Evolutionary conservation across 1,140 invertebrate genomes (phyloP), one percentile per base, ranked within the genome.

Genomic region (Trichomalopsis sarcophagae): DNA sequence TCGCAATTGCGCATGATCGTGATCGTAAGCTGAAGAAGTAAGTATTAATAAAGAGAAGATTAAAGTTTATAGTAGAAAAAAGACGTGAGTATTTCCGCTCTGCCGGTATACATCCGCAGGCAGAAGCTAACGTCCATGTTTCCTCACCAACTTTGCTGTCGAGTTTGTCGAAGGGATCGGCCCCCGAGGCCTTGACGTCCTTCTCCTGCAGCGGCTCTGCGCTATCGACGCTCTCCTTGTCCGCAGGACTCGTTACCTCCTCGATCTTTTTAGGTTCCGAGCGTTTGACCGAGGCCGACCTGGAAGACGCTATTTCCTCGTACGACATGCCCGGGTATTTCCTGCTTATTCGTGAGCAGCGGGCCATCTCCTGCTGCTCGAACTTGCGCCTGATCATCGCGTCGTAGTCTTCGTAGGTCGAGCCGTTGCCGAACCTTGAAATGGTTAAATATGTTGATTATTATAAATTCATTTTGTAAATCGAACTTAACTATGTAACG

Each of bases 141-240:
- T 75, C 77, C 90, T 92, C 86, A 94, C 94, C 93, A 85, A 90
- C 90, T 91, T 91, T 94, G 79, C 93, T 93, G 87, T 93, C 92
- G 5, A 94, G 90, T 90, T 94, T 95, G 23, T 95, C 94, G 50
- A 93, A 94, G 27, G 93, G 94, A 88, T 94, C 94, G 1, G 92
- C 93, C 21, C 93, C 94, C 47, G 91, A 93, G 2, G 94, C 93
- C 84, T 92, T 93, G 50, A 93, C 90, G 83, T 94, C 93, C 66
- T 92, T 92, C 33, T 93, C 93, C 50, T 93, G 89, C 23, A 92
- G 86, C 0, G 92, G 93, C 85, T 93, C 93, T 83, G 92, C 91
- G 73, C 92, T 93, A 68, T 92, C 91, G 13, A 92, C 75, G 27
- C 93, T 93, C 27, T 93, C 91, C 40, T 90, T 89, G 62, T 93